Evolutionary conservation across 2,113 vertebrate species (phyloP).

Genomic region (Stegostoma tigrinum): DNA sequence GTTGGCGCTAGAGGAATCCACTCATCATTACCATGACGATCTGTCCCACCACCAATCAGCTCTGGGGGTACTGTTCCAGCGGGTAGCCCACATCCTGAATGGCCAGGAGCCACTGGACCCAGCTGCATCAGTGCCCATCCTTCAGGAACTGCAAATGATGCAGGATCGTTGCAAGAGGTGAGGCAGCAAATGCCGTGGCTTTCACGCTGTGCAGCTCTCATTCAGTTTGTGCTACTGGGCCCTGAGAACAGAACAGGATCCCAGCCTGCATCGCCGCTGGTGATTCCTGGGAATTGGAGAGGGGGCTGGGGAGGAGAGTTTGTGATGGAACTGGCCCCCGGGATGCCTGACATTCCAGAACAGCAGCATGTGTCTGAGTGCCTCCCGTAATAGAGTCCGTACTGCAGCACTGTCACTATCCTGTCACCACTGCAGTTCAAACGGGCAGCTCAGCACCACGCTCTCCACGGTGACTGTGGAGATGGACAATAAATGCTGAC

Average conservation of each 20-base stretch:
- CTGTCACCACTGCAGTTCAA: background rate
- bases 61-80: constrained; percentile 66
- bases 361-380: too few relatives aligned
- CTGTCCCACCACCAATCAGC: constrained; percentile 70
- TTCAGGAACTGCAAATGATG: constrained; percentile 69
- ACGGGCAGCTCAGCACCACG: background rate
- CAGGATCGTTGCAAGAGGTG: constrained; percentile 68
- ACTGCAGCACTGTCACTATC: too few relatives aligned
- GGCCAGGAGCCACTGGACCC: constrained; percentile 51
- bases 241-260: background rate
- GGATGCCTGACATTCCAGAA: background rate
- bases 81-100: constrained; percentile 57
- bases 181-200: constrained; percentile 41
- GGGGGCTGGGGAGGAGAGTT: background rate
- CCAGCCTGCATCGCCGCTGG: background rate
- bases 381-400: too few relatives aligned
- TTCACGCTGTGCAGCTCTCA: background rate
- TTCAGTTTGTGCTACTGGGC: background rate
- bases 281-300: background rate
- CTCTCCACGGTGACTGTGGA: background rate
- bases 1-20: constrained; percentile 57
- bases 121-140: constrained; percentile 51
- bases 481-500: background rate
- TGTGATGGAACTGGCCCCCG: background rate
- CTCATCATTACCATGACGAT: constrained; percentile 63